Evolutionary conservation across 2,797 vertebrate genomes (phyloP), one percentile per base, ranked within the genome.

Genomic region (Chelidonichthys spinosus): DNA sequence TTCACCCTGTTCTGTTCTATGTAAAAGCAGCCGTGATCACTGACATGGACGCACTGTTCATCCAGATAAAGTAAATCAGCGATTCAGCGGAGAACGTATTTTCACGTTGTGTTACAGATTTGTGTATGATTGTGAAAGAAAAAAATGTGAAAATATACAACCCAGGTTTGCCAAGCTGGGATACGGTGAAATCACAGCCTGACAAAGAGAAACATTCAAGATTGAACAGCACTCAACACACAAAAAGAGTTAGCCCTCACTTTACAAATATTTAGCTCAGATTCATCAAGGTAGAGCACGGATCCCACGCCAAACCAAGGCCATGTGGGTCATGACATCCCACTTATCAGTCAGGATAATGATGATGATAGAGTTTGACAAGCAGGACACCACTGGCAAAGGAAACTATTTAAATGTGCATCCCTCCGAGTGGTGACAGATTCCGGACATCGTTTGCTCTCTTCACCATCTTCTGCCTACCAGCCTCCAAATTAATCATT

Each of bases 371-470:
- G 59, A 63, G 77, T 63, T 64, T 68, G 78, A 90, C 79, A 69
- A 56, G 79, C 70, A 74, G 72, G 77, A 86, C 74, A 65, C 69
- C 0, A 11, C 60, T 68, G 63, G 81, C 35, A 9, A 78, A 60
- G 70, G 56, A 43, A 64, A 76, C 43, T 7, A 83, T 87, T 87
- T 91, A 85, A 83, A 87, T 90, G 89, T 87, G 85, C 77, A 83
- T 87, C 85, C 69, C 77, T 80, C 76, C 69, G 53, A 83, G 81
- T 62, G 84, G 83, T 75, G 86, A 92, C 84, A 91, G 85, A 93
- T 93, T 91, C 90, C 90, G 80, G 47, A 69, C 86, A 85, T 84
- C 72, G 65, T 83, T 84, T 80, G 69, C 67, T 74, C 67, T 74
- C 85, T 87, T 60, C 53, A 72, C 77, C 40, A 69, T 63, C 64